Base-by-base conservation (phyloP, 2,888 invertebrate species). In the Ophion ellenae region DNA sequence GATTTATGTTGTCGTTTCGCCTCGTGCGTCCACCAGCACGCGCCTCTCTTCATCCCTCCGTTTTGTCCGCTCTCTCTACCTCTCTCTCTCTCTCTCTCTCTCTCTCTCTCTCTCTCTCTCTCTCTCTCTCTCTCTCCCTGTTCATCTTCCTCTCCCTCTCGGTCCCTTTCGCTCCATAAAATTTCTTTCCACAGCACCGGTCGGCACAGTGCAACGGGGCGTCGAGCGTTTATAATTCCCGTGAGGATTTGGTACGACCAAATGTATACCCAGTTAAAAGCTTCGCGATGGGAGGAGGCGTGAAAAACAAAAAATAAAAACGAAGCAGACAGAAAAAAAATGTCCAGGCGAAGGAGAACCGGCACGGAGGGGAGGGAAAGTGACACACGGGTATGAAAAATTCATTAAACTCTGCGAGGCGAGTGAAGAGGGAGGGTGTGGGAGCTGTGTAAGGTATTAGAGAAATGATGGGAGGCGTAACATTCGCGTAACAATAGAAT, bases 181-280 rank as follows among this genome's bases (percentile, higher is more conserved):
- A 86, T 86, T 86, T 77, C 77, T 66, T 86, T 73, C 83, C 73
- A 63, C 83, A 83, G 85, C 85, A 75, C 79, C 76, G 45, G 64
- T 74, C 85, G 14, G 73, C 61, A 83, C 81, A 80, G 70, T 79
- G 70, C 83, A 83, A 70, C 79, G 85, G 76, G 73, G 79, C 80
- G 85, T 77, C 83, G 80, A 80, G 83, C 85, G 77, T 83, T 85
- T 77, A 83, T 85, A 85, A 85, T 85, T 85, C 85, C 80, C 83
- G 79, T 63, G 80, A 76, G 83, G 73, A 83, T 85, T 85, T 83
- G 71, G 80, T 80, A 80, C 80, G 80, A 83, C 80, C 76, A 63
- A 85, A 83, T 83, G 83, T 83, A 85, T 80, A 80, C 85, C 83
- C 71, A 83, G 85, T 85, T 85, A 85, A 83, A 85, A 85, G 83